These are phyloP conservation scores for Mungos mungo DNA, from an alignment of 2,113 vertebrate species.

Conservation along the genomic window DNA sequence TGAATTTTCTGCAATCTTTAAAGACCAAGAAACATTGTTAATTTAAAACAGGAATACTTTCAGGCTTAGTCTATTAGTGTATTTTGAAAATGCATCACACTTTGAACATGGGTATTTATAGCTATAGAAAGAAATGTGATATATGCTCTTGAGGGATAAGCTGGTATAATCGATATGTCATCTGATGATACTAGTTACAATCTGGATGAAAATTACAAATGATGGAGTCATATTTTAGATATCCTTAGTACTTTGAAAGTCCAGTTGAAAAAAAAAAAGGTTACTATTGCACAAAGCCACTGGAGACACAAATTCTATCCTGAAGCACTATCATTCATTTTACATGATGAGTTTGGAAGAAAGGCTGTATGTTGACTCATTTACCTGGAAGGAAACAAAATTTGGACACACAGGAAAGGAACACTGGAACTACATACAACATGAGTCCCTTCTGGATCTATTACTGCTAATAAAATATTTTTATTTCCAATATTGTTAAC, in stretches of 20 bases:
- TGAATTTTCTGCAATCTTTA: neutral
- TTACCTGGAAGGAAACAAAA: neutral
- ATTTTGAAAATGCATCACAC: neutral
- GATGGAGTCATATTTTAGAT: neutral
- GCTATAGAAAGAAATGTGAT: neutral
- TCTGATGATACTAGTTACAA: neutral
- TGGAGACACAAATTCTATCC: neutral
- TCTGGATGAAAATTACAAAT: neutral
- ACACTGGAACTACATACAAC: rapidly evolving
- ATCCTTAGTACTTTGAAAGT: slow-evolving; percentile 1
- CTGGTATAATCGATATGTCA: neutral
- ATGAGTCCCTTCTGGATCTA: neutral
- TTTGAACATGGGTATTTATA: neutral
- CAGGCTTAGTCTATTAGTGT: neutral
- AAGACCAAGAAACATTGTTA: neutral
- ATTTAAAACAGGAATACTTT: neutral
- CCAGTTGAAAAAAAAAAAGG: neutral
- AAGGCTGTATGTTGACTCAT: neutral
- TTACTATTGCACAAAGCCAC: neutral
- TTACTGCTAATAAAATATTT: neutral
- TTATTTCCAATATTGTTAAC: neutral
- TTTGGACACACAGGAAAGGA: neutral
- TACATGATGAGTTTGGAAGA: neutral
- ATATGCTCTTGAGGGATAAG: neutral
- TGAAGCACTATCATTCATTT: neutral